phyloP scores from a whole-genome alignment of 2,888 invertebrate genomes.

The Plebejus melissa region DNA sequence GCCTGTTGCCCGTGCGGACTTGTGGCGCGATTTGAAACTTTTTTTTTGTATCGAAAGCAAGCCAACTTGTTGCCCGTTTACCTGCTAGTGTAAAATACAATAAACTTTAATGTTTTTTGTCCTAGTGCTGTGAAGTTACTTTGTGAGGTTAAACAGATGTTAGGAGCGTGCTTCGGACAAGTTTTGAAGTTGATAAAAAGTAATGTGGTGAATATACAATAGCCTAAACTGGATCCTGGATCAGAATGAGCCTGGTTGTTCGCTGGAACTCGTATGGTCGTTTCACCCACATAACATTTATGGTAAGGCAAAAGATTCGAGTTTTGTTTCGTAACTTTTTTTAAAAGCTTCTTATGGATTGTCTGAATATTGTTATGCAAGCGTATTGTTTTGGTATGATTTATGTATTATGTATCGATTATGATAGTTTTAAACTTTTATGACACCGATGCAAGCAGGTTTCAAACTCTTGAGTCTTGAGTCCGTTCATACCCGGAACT shows the following conservation, averaged over 20 bases:
- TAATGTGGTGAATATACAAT: conserved; percentile 65
- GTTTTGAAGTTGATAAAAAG: conserved; percentile 55
- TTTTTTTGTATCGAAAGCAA: conserved; percentile 51
- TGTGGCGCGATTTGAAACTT: conserved; percentile 45
- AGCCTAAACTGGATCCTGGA: conserved; percentile 63
- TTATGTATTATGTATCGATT: background rate
- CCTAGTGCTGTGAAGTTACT: conserved; percentile 32
- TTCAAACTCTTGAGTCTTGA: background rate
- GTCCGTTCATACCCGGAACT: background rate
- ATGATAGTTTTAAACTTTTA: background rate
- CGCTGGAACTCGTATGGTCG: conserved; percentile 57
- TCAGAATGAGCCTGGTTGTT: conserved; percentile 64
- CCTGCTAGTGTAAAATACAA: conserved; percentile 54
- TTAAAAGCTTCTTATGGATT: conserved; percentile 32
- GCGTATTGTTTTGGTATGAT: background rate
- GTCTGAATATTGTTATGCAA: conserved; percentile 23
- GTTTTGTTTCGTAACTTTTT: conserved; percentile 65
- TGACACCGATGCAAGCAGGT: background rate
- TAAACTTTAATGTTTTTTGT: conserved; percentile 38
- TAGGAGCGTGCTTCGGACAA: conserved; percentile 57
- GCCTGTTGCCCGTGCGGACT: conserved; percentile 52
- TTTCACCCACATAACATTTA: conserved; percentile 74
- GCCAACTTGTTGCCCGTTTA: conserved; percentile 58
- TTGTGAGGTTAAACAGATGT: conserved; percentile 56
- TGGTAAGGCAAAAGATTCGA: conserved; percentile 73